These are phyloP conservation scores for Bubo blakistoni DNA, from an alignment of 2,113 vertebrate genomes.

Conservation along the genomic window DNA sequence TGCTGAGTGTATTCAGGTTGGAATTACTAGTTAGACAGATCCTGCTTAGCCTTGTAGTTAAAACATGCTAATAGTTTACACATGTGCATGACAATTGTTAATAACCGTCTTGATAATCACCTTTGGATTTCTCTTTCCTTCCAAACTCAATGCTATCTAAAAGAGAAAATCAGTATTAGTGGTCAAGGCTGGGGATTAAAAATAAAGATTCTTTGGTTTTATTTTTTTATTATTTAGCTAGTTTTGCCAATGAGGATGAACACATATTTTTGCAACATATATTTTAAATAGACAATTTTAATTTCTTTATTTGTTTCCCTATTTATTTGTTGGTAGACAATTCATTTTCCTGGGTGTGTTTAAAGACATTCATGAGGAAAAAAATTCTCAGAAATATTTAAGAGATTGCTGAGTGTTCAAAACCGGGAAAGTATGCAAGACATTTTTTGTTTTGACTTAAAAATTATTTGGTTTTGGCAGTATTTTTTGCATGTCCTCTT, in stretches of 20 bases:
- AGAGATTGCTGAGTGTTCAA: background rate
- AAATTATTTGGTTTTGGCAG: background rate
- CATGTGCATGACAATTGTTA: background rate
- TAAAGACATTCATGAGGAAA: background rate
- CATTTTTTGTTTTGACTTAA: background rate
- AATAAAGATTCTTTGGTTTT: background rate
- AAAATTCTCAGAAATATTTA: background rate
- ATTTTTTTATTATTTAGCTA: background rate
- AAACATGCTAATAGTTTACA: conserved; percentile 13
- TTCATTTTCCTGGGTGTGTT: background rate
- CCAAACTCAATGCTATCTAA: background rate
- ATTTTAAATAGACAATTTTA: background rate
- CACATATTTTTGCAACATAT: background rate
- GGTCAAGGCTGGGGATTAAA: background rate
- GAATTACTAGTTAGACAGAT: conserved; percentile 46
- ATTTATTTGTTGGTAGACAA: background rate
- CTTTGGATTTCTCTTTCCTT: background rate
- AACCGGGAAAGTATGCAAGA: background rate
- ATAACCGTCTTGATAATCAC: background rate
- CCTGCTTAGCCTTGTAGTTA: conserved; percentile 37
- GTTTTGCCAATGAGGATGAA: background rate
- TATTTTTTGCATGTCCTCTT: background rate
- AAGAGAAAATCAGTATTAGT: background rate
- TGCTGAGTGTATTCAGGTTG: conserved; percentile 19
- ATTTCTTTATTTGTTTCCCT: background rate